Evolutionary conservation across 2,888 invertebrate genomes (phyloP), one percentile per base, ranked within the genome.

Genomic region (Tenthredo amoena): DNA sequence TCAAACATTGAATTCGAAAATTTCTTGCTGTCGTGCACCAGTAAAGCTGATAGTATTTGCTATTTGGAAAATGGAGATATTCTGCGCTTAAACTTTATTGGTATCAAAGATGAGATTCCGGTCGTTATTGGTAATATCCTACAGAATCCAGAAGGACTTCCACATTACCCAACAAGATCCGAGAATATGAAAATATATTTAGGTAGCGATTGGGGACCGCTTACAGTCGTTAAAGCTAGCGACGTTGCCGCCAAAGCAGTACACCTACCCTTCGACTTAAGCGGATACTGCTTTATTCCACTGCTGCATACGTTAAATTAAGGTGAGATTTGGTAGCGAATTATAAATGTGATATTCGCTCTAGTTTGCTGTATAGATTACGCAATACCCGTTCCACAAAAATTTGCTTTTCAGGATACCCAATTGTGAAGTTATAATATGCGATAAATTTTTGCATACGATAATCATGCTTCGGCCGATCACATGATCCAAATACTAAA

Each of bases 331-430:
- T 65, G 31, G 15, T 31, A 65, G 5, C 65, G 12, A 68, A 68
- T 34, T 15, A 34, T 34, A 15, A 31, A 68, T 68, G 18, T 12
- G n/a, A 68, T 12, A 68, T 34, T 68, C 7, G 65, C 12, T 65
- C n/a, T n/a, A n/a, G 55, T 55, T n/a, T 55, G 55, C 55, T n/a
- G 55, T n/a, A 55, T n/a, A 55, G 55, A 55, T 55, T 55, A 55
- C 55, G n/a, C n/a, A 58, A 2, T 58, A 21, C 21, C 7, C n/a
- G 58, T 21, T n/a, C 58, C n/a, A 21, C 7, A 21, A 58, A 58
- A n/a, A 50, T 50, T 50, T 50, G 50, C 50, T 50, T 50, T 50
- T 50, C 50, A 50, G 50, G 50, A 50, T 50, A 50, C 50, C 50
- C 50, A 50, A 50, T 50, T 50, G 18, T 50, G 50, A 50, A 50